These are phyloP conservation scores for Eustalomyia histrio DNA, from an alignment of 2,888 invertebrate species.

Conservation along the genomic window DNA sequence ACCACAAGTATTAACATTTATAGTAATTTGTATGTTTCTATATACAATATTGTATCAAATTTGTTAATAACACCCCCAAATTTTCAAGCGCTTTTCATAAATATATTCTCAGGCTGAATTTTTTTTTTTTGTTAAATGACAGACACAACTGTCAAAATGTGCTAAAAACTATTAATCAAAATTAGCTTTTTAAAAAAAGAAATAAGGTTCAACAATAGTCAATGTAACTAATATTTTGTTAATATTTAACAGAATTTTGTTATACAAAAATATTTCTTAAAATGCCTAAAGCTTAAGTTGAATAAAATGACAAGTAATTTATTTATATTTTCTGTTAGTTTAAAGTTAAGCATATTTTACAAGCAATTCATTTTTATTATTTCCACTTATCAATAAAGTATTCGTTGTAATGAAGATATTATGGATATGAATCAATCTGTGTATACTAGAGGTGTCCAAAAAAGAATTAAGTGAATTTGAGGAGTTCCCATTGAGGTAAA, in stretches of 20 bases:
- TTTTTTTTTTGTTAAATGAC: constrained; percentile 53
- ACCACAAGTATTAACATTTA: constrained; percentile 33
- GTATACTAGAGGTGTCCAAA: too few relatives aligned
- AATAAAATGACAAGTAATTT: constrained; percentile 45
- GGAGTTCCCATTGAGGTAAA: too few relatives aligned
- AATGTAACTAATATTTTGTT: constrained; percentile 16
- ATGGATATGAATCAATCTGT: too few relatives aligned
- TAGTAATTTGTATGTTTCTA: constrained; percentile 36
- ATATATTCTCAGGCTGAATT: constrained; percentile 21
- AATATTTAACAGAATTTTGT: constrained; percentile 20
- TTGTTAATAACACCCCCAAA: constrained; percentile 10
- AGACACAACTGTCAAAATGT: constrained; percentile 67
- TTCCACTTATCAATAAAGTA: neutral
- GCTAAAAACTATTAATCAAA: constrained; percentile 69
- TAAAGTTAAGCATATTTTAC: neutral
- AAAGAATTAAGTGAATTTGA: too few relatives aligned
- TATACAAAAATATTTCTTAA: neutral
- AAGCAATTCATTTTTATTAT: neutral
- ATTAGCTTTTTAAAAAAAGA: constrained; percentile 50
- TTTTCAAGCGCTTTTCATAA: constrained; percentile 22
- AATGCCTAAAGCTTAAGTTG: constrained; percentile 16
- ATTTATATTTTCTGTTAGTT: neutral
- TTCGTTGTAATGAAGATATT: neutral
- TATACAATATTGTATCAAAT: constrained; percentile 10
- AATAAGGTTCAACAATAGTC: neutral